Evolutionary conservation across 2,113 vertebrate genomes (phyloP).

Genomic region (pig (Sus scrofa)): DNA sequence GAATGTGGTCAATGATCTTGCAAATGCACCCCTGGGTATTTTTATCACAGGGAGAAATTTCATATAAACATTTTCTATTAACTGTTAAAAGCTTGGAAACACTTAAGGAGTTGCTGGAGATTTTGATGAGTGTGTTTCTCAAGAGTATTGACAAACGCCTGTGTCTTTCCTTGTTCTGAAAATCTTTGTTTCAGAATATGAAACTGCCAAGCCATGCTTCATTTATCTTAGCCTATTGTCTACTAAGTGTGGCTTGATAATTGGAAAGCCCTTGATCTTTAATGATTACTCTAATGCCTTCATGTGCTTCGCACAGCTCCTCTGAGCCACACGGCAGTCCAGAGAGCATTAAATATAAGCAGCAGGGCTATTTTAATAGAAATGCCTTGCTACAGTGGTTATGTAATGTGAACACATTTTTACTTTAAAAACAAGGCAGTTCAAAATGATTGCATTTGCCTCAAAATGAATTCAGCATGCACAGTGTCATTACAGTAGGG

Average conservation of each 20-base stretch:
- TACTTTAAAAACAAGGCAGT: constrained; percentile 78
- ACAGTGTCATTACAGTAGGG: neutral
- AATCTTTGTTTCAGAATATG: constrained; percentile 72
- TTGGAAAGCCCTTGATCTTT: constrained; percentile 82
- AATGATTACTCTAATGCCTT: constrained; percentile 77
- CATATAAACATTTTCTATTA: constrained; percentile 2
- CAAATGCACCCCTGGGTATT: neutral
- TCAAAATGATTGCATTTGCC: constrained; percentile 64
- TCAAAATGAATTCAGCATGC: constrained; percentile 64
- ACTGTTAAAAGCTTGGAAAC: neutral
- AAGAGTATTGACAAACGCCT: neutral
- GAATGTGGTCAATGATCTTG: neutral
- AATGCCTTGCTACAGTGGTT: constrained; percentile 75
- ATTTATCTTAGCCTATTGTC: constrained; percentile 78
- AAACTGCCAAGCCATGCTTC: constrained; percentile 67
- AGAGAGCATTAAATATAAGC: constrained; percentile 77
- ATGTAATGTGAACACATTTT: constrained; percentile 79
- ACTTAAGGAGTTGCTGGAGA: neutral
- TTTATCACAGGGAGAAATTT: constrained; percentile 13
- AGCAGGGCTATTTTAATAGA: constrained; percentile 76
- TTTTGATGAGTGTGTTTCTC: constrained; percentile 21
- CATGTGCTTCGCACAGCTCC: constrained; percentile 65
- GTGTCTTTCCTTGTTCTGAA: constrained; percentile 57
- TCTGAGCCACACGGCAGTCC: constrained; percentile 67
- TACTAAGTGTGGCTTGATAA: constrained; percentile 80